A percentile compares a stretch with the other conserved stretches of the same genome.
These are phyloP conservation scores for Ursus arctos DNA, from an alignment of 2,113 vertebrate species.

Conservation along the genomic window DNA sequence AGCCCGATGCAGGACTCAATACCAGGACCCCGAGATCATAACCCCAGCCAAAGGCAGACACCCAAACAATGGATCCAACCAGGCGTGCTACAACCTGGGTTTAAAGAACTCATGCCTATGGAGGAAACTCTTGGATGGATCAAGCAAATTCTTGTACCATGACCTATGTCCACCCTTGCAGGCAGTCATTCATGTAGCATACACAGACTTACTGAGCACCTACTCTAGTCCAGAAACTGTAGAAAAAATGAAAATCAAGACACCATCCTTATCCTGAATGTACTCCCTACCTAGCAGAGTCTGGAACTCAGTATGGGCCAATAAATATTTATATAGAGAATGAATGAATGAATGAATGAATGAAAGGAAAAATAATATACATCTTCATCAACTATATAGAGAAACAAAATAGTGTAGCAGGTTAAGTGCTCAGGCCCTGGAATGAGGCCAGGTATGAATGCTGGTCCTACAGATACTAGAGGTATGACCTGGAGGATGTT, in stretches of 20 bases:
- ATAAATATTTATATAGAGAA: not conserved
- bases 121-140: not conserved
- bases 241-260: not conserved
- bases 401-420: not conserved
- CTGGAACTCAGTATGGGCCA: not conserved
- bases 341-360: too few species aligned
- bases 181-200: not conserved
- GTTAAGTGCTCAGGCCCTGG: not conserved
- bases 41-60: too few species aligned
- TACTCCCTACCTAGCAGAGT: not conserved
- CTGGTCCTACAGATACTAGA: too few species aligned
- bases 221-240: not conserved
- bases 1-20: too few species aligned
- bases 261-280: not conserved
- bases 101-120: not conserved
- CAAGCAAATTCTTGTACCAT: not conserved
- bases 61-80: too few species aligned
- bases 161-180: not conserved
- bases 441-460: not conserved
- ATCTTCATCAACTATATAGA: not conserved
- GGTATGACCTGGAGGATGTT: not conserved
- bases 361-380: not conserved
- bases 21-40: too few species aligned
- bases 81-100: not conserved
- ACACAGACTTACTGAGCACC: not conserved